Conservation (phyloP, 2,888 invertebrate genomes). For the Xylota sylvarum region DNA sequence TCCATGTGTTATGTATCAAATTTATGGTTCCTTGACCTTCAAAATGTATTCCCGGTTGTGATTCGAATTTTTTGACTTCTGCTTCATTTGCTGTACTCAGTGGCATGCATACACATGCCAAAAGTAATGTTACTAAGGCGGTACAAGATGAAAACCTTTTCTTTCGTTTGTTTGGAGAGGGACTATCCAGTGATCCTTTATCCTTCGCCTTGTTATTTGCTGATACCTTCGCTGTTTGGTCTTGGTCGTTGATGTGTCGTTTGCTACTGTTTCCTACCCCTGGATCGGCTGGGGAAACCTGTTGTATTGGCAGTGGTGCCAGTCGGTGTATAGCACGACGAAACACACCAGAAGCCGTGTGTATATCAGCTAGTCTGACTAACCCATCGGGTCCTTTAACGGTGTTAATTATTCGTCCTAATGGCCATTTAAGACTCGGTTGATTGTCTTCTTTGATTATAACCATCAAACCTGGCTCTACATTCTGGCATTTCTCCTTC, state of each 20-base stretch:
- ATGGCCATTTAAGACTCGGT: conserved; percentile 30
- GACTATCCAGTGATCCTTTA: neutral
- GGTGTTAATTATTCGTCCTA: conserved; percentile 39
- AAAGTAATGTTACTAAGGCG: neutral
- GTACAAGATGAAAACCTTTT: neutral
- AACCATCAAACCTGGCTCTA: conserved; percentile 11
- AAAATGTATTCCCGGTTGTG: conserved; percentile 45
- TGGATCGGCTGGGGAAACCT: neutral
- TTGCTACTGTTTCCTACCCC: neutral
- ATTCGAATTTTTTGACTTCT: conserved; percentile 13
- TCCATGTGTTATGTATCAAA: conserved; percentile 31
- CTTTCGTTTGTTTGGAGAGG: neutral
- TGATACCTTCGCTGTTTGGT: neutral
- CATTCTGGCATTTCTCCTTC: conserved; percentile 18
- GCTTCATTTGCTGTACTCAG: neutral
- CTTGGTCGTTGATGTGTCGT: neutral
- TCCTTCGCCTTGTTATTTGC: neutral
- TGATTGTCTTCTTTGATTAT: too few relatives aligned
- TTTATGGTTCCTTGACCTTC: neutral
- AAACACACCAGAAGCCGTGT: conserved; percentile 27
- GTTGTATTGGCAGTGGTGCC: conserved; percentile 13
- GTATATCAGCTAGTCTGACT: conserved; percentile 39
- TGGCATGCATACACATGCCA: too few relatives aligned
- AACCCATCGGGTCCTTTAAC: conserved; percentile 30
- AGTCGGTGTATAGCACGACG: conserved; percentile 40